A percentile compares a stretch with the other conserved stretches of the same genome.
Conservation (phyloP, 2,113 vertebrate genomes). For the Calcarius ornatus region DNA sequence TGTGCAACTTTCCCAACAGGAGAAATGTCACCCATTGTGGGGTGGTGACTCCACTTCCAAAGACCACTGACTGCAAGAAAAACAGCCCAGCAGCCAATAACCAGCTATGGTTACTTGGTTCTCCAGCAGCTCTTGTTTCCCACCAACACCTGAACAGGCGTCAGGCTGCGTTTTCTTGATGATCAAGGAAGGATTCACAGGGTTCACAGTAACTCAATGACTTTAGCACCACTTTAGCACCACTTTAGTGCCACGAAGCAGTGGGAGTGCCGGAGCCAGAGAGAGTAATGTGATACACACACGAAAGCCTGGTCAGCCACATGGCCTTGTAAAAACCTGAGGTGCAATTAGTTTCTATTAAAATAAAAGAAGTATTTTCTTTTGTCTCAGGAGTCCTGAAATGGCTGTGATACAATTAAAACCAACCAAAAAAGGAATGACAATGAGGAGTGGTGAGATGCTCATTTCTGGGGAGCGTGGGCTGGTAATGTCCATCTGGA, state of each 20-base stretch:
- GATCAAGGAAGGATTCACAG: background rate
- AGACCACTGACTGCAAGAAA: background rate
- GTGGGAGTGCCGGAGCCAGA: background rate
- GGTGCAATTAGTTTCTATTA: constrained; percentile 1
- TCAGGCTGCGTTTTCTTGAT: background rate
- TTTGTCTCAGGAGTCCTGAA: background rate
- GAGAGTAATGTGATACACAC: background rate
- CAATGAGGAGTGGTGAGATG: constrained; percentile 14
- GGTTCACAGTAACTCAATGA: background rate
- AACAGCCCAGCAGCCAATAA: background rate
- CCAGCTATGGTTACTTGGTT: background rate
- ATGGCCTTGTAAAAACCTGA: background rate
- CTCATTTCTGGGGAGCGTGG: constrained; percentile 29
- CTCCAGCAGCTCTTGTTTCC: background rate
- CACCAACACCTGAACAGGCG: background rate
- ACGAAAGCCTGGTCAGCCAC: background rate
- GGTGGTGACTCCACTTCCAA: accelerated
- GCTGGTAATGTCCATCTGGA: constrained; percentile 43
- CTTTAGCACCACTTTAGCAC: background rate
- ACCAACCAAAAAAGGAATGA: background rate
- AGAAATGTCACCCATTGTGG: background rate
- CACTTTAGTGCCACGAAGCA: background rate
- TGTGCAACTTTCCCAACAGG: background rate
- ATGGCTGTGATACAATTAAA: background rate
- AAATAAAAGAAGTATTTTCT: background rate